Base-by-base conservation (phyloP, 2,113 vertebrate species). In the Cyprinus carpio region DNA sequence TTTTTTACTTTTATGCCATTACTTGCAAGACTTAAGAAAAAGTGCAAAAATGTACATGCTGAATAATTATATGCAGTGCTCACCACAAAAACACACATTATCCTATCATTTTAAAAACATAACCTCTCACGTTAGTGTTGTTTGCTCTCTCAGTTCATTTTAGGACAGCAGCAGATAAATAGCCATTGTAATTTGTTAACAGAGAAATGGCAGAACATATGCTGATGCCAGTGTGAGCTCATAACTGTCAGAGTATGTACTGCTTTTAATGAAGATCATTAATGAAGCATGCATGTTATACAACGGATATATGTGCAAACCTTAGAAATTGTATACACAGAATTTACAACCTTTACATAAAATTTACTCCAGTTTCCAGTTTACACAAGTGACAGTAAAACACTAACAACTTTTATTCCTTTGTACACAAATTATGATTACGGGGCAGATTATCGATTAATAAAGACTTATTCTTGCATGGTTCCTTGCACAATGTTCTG, bases 121-220 rank as follows among this genome's bases (percentile, higher is more conserved):
- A 6, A 81, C n/a, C 65, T 85, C 65, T 74, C 65, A 49, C 51
- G 10, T 34, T 29, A 23, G 76, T 60, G 65, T 43, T 58, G 40
- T 29, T 43, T 56, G 25, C 25, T 67, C 49, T 46, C 54, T 60
- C n/a, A 71, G 75, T 69, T 85, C 31, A 81, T 20, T 18, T 10
- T 60, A 29, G 77, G 76, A 85, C 77, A 85, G 77, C 29, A 37
- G 18, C 51, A 58, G 65, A 80, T 60, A 56, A 72, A 80, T 8
- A 46, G 49, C 15, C 84, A 74, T 62, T n/a, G 64, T 43, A 60
- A 80, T 4, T 81, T 20, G 25, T 81, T 81, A 65, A 65, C 13
- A 10, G n/a, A 81, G 37, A 25, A 81, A 46, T 81, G 78, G 60
- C 58, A 65, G 78, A 65, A 81, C 40, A 81, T 25, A 46, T 46